These are phyloP conservation scores for Epicampocera succincta DNA, from an alignment of 2,888 invertebrate genomes.

Conservation along the genomic window DNA sequence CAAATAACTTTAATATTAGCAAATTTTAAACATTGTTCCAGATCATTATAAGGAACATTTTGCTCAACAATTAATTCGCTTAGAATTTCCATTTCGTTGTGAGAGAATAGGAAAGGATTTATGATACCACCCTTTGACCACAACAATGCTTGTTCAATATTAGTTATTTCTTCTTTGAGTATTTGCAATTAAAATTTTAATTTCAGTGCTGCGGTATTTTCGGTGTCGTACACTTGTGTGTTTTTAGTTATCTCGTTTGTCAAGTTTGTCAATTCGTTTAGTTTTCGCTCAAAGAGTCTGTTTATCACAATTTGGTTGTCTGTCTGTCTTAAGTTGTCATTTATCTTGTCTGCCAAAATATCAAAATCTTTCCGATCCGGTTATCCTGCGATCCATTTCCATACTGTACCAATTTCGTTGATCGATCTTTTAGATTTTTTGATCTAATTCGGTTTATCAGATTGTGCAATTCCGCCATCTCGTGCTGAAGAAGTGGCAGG, in stretches of 20 bases:
- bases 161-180: slow-evolving; percentile 11
- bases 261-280: slow-evolving; percentile 1
- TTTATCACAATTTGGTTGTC: slow-evolving; percentile 10
- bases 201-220: neutral
- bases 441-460: neutral
- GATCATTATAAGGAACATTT: slow-evolving; percentile 7
- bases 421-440: slow-evolving; percentile 14
- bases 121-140: neutral
- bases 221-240: too few species aligned
- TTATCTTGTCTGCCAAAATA: slow-evolving; percentile 22
- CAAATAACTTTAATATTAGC: neutral
- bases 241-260: neutral
- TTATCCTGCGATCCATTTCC: too few species aligned
- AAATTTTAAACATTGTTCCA: slow-evolving; percentile 10
- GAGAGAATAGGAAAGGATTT: too few species aligned
- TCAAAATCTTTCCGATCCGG: slow-evolving; percentile 8
- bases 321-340: slow-evolving; percentile 6
- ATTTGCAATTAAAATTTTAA: slow-evolving; percentile 2
- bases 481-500: slow-evolving; percentile 16
- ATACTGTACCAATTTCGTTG: slow-evolving; percentile 21
- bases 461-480: neutral
- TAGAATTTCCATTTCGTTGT: too few species aligned
- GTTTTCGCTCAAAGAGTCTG: slow-evolving; percentile 14
- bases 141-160: slow-evolving; percentile 1
- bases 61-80: slow-evolving; percentile 11